Percentiles rank a stretch among this genome's conserved stretches.
Conservation (phyloP, 2,797 vertebrate genomes). For the Notolabrus celidotus region DNA sequence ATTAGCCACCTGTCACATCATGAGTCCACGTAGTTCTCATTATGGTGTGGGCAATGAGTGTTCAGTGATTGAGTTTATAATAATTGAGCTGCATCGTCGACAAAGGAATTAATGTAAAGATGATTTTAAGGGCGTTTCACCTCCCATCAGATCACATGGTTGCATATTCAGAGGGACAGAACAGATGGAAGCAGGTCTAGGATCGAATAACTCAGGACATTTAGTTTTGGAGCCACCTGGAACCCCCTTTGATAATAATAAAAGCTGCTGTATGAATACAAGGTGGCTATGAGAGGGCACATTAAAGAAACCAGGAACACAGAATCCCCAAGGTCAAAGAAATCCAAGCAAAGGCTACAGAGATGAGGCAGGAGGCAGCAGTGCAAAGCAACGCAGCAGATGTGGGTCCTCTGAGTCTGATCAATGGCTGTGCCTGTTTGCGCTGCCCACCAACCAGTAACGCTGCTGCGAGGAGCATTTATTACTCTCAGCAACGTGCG, state of each 20-base stretch:
- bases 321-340: slow-evolving; percentile 51
- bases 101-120: slow-evolving; percentile 27
- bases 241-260: slow-evolving; percentile 25
- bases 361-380: slow-evolving; percentile 38
- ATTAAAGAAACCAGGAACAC: slow-evolving; percentile 17
- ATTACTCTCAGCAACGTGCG: slow-evolving; percentile 52
- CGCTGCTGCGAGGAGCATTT: slow-evolving; percentile 44
- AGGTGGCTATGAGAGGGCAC: slow-evolving; percentile 10
- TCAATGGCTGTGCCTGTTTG: slow-evolving; percentile 57
- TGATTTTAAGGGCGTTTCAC: slow-evolving; percentile 22
- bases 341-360: slow-evolving; percentile 2
- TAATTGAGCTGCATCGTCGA: slow-evolving; percentile 8
- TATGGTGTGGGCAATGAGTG: slow-evolving; percentile 27
- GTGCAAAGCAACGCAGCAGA: slow-evolving; percentile 55
- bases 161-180: not conserved
- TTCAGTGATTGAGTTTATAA: slow-evolving; percentile 8
- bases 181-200: slow-evolving; percentile 16
- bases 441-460: slow-evolving; percentile 48
- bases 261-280: slow-evolving; percentile 30
- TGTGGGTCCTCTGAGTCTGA: slow-evolving; percentile 52
- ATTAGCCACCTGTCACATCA: slow-evolving; percentile 75
- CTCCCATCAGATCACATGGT: slow-evolving; percentile 15
- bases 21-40: slow-evolving; percentile 39
- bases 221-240: slow-evolving; percentile 22
- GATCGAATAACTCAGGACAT: slow-evolving; percentile 2